phyloP scores from a whole-genome alignment of 1,140 invertebrate species.

The Anthonomus grandis region DNA sequence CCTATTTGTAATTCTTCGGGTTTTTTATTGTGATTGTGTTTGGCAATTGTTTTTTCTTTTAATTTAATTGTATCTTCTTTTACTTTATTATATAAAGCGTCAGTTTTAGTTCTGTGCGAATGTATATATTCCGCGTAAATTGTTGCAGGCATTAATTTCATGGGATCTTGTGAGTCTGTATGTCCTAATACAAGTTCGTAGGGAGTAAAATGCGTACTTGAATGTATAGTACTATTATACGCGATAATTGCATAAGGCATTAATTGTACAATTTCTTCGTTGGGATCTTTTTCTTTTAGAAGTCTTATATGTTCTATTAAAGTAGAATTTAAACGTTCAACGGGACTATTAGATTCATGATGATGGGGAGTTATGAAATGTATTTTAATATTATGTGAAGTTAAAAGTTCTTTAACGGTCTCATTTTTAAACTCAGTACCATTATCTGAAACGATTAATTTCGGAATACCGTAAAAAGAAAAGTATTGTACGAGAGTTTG shows the following conservation, averaged over 20 bases:
- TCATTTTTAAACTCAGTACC: conserved; percentile 35
- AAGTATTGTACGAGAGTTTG: conserved; percentile 28
- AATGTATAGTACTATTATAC: conserved; percentile 1
- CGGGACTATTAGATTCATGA: conserved; percentile 41
- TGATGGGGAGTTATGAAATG: conserved; percentile 44
- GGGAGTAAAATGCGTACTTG: neutral
- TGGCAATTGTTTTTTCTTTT: too few relatives aligned
- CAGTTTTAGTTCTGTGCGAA: too few relatives aligned
- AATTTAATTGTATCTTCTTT: too few relatives aligned
- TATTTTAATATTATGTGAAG: conserved; percentile 38
- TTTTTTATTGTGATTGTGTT: too few relatives aligned
- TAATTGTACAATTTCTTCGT: conserved; percentile 5
- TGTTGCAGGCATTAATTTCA: too few relatives aligned
- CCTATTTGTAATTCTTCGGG: too few relatives aligned
- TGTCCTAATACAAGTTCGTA: conserved; percentile 24
- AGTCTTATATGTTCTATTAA: conserved; percentile 40
- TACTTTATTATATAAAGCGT: too few relatives aligned
- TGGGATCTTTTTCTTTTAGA: conserved; percentile 31
- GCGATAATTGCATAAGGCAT: conserved; percentile 4
- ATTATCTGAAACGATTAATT: conserved; percentile 30
- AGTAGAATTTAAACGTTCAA: conserved; percentile 36
- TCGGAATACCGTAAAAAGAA: conserved; percentile 24
- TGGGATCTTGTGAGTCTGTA: too few relatives aligned
- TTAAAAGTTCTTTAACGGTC: conserved; percentile 32
- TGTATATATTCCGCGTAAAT: too few relatives aligned